These are phyloP conservation scores for Rhyacichthys aspro DNA, from an alignment of 2,797 vertebrate genomes.

Conservation along the genomic window DNA sequence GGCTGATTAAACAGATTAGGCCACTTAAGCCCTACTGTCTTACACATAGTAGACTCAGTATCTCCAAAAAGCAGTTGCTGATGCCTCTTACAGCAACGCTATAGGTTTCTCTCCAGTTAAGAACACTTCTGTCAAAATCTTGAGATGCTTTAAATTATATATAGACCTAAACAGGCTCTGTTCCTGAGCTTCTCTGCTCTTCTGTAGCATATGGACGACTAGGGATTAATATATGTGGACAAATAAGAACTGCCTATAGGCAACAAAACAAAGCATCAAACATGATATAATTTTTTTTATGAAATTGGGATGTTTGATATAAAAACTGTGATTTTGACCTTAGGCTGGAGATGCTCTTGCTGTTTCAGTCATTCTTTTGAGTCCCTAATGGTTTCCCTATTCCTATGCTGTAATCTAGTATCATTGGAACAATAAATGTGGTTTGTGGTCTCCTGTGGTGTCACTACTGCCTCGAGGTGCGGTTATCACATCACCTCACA, in stretches of 20 bases:
- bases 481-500: no score
- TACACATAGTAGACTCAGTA: background rate
- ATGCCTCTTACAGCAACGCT: background rate
- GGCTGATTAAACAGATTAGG: background rate
- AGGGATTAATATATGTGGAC: background rate
- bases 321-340: no score
- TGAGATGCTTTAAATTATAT: background rate
- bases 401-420: no score
- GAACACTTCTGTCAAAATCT: background rate
- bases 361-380: no score
- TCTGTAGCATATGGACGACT: background rate
- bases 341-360: no score
- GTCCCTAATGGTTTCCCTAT: no score
- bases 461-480: no score
- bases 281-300: no score
- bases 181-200: background rate
- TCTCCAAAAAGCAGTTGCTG: slow-evolving; percentile 2
- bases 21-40: slow-evolving; percentile 5
- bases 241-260: background rate
- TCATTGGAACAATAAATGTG: no score
- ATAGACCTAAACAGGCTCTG: background rate
- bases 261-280: no score
- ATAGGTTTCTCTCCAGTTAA: background rate
- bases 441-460: no score
- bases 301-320: no score